A percentile compares a stretch with the other conserved stretches of the same genome.
Conservation (phyloP, 2,888 invertebrate species). For the Hermaeophaga mercurialis region DNA sequence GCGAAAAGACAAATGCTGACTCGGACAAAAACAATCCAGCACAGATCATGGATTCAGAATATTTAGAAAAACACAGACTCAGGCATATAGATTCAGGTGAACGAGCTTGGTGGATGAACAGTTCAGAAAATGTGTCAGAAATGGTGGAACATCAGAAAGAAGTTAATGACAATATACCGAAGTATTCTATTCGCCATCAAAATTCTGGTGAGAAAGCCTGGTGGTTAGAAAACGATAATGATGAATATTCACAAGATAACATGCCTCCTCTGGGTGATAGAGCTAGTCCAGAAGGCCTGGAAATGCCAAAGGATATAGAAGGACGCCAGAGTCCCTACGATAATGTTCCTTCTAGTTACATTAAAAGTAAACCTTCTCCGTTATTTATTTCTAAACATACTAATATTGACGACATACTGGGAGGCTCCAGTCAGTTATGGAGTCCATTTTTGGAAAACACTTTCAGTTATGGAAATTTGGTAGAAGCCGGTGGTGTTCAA, state of each 20-base stretch:
- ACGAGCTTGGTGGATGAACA: conserved; percentile 71
- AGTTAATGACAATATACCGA: conserved; percentile 34
- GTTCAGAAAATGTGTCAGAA: conserved; percentile 55
- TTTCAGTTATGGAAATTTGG: conserved; percentile 67
- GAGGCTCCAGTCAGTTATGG: conserved; percentile 64
- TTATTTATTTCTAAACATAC: conserved; percentile 82
- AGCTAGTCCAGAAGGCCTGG: conserved; percentile 79
- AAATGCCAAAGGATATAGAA: conserved; percentile 57
- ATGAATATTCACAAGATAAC: conserved; percentile 53
- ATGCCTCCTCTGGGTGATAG: conserved; percentile 71
- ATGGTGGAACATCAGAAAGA: conserved; percentile 39
- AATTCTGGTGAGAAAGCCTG: conserved; percentile 62
- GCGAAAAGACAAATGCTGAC: conserved; percentile 38
- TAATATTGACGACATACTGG: conserved; percentile 89
- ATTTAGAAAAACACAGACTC: conserved; percentile 62
- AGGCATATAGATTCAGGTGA: conserved; percentile 72
- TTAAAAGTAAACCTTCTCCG: conserved; percentile 51
- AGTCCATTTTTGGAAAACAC: conserved; percentile 70
- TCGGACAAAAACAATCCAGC: conserved; percentile 29
- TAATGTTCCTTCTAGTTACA: conserved; percentile 60
- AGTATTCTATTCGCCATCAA: conserved; percentile 56
- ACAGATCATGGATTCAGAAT: conserved; percentile 61
- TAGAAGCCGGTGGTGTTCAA: conserved; percentile 68
- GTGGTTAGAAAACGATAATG: conserved; percentile 65
- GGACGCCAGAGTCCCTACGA: conserved; percentile 73